Evolutionary conservation across 2,888 invertebrate genomes (phyloP).

Genomic region (Pantelozetes paolii): DNA sequence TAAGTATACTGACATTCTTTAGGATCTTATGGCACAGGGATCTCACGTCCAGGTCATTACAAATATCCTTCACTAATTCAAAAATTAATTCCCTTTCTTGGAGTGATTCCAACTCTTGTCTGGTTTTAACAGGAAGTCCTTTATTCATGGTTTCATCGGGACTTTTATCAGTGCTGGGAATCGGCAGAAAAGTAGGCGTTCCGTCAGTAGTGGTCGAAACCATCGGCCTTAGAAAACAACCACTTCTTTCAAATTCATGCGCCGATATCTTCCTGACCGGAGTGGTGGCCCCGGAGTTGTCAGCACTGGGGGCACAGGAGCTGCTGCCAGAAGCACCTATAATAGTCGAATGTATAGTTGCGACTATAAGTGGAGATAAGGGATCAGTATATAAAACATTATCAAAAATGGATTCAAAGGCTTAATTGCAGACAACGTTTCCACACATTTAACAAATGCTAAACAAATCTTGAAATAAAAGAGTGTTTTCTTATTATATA

Average conservation of each 20-base stretch:
- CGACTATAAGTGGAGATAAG: constrained; percentile 17
- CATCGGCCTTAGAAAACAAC: constrained; percentile 76
- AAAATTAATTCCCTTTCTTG: constrained; percentile 92
- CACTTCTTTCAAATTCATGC: constrained; percentile 91
- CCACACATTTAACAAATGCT: constrained; percentile 1
- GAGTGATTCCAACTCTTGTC: constrained; percentile 68
- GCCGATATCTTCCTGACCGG: constrained; percentile 90
- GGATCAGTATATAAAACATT: not conserved
- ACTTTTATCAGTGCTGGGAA: constrained; percentile 48
- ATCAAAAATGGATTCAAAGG: not conserved
- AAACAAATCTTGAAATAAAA: constrained; percentile 6
- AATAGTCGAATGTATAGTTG: constrained; percentile 25
- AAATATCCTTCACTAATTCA: constrained; percentile 93
- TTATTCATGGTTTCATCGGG: not conserved
- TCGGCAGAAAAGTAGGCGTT: constrained; percentile 76
- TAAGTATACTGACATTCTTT: constrained; percentile 84
- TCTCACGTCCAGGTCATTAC: constrained; percentile 88
- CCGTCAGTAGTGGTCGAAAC: constrained; percentile 85
- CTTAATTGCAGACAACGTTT: constrained; percentile 5
- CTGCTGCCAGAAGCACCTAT: constrained; percentile 9
- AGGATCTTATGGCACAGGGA: constrained; percentile 89
- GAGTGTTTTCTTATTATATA: constrained; percentile 4
- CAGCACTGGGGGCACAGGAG: constrained; percentile 61
- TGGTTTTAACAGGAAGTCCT: constrained; percentile 39
- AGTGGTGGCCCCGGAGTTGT: constrained; percentile 77